These are phyloP conservation scores for Chromobotia macracanthus DNA, from an alignment of 2,797 vertebrate genomes.

Conservation along the genomic window DNA sequence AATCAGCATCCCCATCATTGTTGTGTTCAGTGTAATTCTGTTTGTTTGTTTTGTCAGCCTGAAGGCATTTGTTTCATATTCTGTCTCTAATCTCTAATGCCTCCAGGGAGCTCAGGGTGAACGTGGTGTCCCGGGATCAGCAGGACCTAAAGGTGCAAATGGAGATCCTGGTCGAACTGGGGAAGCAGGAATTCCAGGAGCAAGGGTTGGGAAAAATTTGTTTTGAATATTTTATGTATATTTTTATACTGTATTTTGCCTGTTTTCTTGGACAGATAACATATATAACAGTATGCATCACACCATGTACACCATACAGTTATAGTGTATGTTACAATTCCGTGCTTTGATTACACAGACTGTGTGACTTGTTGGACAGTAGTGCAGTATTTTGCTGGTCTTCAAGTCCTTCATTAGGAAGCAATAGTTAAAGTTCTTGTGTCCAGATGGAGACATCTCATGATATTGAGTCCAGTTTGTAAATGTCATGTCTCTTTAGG, in stretches of 20 bases:
- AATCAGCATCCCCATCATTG: too few relatives aligned
- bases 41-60: background rate
- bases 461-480: background rate
- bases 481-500: slow-evolving; percentile 73
- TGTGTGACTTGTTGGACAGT: too few relatives aligned
- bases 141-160: slow-evolving; percentile 85
- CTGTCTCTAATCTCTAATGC: background rate
- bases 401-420: background rate
- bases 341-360: background rate
- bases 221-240: background rate
- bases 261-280: background rate
- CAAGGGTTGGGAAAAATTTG: slow-evolving; percentile 82
- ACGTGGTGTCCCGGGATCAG: slow-evolving; percentile 82
- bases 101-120: slow-evolving; percentile 91
- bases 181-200: slow-evolving; percentile 92
- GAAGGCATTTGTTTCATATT: background rate
- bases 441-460: background rate
- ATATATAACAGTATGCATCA: background rate
- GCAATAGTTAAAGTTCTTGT: background rate
- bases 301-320: background rate
- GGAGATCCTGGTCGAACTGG: slow-evolving; percentile 92
- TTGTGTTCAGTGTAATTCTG: background rate
- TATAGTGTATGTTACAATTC: background rate
- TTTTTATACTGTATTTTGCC: background rate
- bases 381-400: background rate